Conservation (phyloP, 1,140 invertebrate genomes). For the Cotesia chilonis region DNA sequence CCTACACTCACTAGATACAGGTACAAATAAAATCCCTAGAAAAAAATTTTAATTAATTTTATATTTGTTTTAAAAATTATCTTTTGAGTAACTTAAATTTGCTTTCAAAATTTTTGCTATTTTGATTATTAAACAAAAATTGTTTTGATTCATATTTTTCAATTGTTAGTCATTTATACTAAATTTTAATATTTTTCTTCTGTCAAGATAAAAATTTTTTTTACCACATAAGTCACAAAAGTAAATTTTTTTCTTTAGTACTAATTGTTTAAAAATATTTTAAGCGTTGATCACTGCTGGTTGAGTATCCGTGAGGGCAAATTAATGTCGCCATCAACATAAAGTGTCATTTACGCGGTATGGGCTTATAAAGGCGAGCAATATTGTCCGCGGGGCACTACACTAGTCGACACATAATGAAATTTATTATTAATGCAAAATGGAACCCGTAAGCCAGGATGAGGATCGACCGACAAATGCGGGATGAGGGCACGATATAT, state of each 20-base stretch:
- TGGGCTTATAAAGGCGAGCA: slow-evolving; percentile 4
- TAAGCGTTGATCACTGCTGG: no score
- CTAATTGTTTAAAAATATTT: not conserved
- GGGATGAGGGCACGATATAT: not conserved
- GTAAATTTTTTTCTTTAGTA: not conserved
- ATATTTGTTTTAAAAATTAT: not conserved
- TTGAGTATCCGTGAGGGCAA: not conserved
- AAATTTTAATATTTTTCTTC: not conserved
- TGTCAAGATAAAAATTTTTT: not conserved
- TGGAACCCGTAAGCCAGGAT: slow-evolving; percentile 9
- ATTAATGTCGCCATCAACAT: slow-evolving; percentile 34
- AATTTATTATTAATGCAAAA: slow-evolving; percentile 33
- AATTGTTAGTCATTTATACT: not conserved
- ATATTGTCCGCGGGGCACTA: not conserved
- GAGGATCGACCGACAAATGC: not conserved
- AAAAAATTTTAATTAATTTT: slow-evolving; percentile 45
- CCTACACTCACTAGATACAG: slow-evolving; percentile 79
- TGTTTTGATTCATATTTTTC: not conserved
- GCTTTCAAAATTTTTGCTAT: no score
- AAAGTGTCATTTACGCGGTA: slow-evolving; percentile 28
- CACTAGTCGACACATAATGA: slow-evolving; percentile 12
- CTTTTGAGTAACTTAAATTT: no score
- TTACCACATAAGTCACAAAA: no score
- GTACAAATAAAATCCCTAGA: slow-evolving; percentile 85
- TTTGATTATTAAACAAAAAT: no score